Conservation (phyloP, 2,888 invertebrate genomes). For the Drosophila basisetae region DNA sequence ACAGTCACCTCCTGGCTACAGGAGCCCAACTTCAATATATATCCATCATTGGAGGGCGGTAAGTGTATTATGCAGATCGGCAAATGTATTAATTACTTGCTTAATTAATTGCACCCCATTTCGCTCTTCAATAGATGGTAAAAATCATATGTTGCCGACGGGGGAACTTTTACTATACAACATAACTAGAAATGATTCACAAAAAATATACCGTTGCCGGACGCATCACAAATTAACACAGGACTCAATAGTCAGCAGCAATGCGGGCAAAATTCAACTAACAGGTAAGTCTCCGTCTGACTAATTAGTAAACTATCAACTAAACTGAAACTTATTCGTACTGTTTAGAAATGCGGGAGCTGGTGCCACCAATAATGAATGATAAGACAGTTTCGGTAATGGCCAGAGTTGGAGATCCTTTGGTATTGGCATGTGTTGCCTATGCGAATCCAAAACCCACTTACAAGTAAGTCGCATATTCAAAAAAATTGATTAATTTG, state of each 20-base stretch:
- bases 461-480: constrained; percentile 86
- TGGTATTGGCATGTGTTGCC: constrained; percentile 88
- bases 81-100: too few relatives aligned
- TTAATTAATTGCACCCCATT: background rate
- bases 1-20: constrained; percentile 87
- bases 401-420: constrained; percentile 86
- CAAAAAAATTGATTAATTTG: background rate
- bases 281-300: constrained; percentile 84
- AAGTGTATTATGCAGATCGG: constrained; percentile 62
- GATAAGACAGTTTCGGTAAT: constrained; percentile 86
- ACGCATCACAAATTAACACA: constrained; percentile 88
- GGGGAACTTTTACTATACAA: constrained; percentile 88
- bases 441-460: constrained; percentile 88
- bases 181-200: constrained; percentile 87
- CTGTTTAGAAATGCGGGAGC: constrained; percentile 86
- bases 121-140: constrained; percentile 85
- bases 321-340: background rate
- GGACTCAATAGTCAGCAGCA: constrained; percentile 87
- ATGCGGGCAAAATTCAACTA: constrained; percentile 87
- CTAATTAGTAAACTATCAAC: background rate
- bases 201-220: constrained; percentile 87
- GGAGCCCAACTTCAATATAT: constrained; percentile 87
- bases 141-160: constrained; percentile 87
- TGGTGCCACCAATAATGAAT: constrained; percentile 87
- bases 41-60: constrained; percentile 87